phyloP scores from a whole-genome alignment of 2,888 invertebrate species.

The Dendrolimus houi region DNA sequence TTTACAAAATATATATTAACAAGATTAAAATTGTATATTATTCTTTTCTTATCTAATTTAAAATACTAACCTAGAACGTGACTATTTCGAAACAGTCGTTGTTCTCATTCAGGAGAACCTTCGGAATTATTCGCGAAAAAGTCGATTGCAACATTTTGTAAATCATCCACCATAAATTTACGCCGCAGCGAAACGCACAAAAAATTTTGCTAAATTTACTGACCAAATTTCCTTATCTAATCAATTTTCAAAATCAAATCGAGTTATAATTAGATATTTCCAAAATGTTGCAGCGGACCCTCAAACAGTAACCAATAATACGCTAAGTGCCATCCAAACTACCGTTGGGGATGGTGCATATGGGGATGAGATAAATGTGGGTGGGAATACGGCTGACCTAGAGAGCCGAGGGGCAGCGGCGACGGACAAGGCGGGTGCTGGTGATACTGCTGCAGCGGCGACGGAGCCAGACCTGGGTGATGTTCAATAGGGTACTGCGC shows the following conservation, averaged over 20 bases:
- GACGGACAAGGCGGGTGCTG: conserved; percentile 85
- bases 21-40: conserved; percentile 53
- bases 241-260: not conserved
- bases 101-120: conserved; percentile 17
- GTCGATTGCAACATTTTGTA: not conserved
- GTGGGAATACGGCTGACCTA: conserved; percentile 70
- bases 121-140: conserved; percentile 28
- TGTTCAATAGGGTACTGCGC: conserved; percentile 83
- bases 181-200: not conserved
- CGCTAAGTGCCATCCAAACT: conserved; percentile 61
- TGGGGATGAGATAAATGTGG: conserved; percentile 80
- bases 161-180: not conserved
- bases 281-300: not conserved
- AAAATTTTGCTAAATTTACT: not conserved
- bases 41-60: conserved; percentile 45
- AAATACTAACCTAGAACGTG: conserved; percentile 59
- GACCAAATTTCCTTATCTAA: not conserved
- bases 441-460: conserved; percentile 82
- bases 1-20: conserved; percentile 49
- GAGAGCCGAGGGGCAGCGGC: conserved; percentile 79
- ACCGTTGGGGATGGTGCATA: conserved; percentile 90
- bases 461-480: conserved; percentile 79
- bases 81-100: conserved; percentile 55
- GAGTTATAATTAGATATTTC: not conserved
- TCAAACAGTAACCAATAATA: not conserved